A percentile compares a stretch with the other conserved stretches of the same genome.
Conservation (phyloP, 2,113 vertebrate species). For the Trachemys scripta region DNA sequence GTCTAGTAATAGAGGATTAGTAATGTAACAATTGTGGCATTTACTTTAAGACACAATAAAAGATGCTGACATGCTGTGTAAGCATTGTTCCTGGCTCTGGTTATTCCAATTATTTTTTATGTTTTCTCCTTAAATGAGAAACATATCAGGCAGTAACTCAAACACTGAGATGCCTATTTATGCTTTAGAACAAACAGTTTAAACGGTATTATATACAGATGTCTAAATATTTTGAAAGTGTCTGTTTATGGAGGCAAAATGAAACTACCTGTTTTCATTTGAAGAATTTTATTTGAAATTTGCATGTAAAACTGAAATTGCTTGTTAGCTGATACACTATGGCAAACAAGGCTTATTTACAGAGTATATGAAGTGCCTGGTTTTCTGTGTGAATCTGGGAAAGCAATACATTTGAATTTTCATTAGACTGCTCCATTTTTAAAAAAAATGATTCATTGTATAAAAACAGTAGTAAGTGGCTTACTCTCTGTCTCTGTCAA, state of each 20-base stretch:
- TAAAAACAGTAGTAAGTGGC: conserved; percentile 60
- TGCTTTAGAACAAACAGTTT: conserved; percentile 87
- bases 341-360: conserved; percentile 71
- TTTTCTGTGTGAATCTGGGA: not conserved
- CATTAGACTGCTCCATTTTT: conserved; percentile 63
- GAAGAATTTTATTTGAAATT: conserved; percentile 81
- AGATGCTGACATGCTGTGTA: conserved; percentile 73
- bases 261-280: conserved; percentile 86
- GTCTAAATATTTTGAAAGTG: conserved; percentile 88
- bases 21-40: conserved; percentile 24
- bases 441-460: conserved; percentile 61
- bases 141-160: conserved; percentile 82
- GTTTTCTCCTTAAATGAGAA: conserved; percentile 78
- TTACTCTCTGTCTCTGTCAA: conserved; percentile 74
- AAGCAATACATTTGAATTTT: conserved; percentile 67
- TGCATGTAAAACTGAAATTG: conserved; percentile 65
- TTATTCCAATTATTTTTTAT: conserved; percentile 79
- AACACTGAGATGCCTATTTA: conserved; percentile 88
- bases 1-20: not conserved
- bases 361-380: conserved; percentile 48
- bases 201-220: conserved; percentile 86
- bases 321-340: conserved; percentile 60
- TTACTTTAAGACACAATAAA: conserved; percentile 75
- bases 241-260: conserved; percentile 84
- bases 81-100: conserved; percentile 77